Evolutionary conservation across 2,888 invertebrate species (phyloP), one percentile per base, ranked within the genome.

Genomic region (Caenorhabditis becei): DNA sequence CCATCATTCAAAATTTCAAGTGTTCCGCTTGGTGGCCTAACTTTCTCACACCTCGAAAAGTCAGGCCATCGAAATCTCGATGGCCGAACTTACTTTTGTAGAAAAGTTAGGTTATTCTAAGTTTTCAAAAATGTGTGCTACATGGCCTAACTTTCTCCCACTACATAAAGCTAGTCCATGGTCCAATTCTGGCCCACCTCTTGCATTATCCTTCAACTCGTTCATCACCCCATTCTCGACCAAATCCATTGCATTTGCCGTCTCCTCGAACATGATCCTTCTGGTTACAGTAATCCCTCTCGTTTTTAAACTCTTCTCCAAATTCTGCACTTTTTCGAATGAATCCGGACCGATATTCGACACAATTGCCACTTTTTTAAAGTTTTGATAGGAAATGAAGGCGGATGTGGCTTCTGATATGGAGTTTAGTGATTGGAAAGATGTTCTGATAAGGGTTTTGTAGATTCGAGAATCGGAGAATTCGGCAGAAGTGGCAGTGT

Each of bases 391-490:
- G 14, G 69, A 53, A n/a, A 87, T 51, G 37, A 83, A 86, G 3
- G 83, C 77, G 1, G 82, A 74, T 11, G 82, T 83, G 5, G 84
- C 82, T 8, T 83, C 83, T 14, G 83, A 81, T 16, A 84, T 70
- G 2, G 80, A 61, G 56, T 66, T 78, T 7, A 79, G 59, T 5
- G 84, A 78, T 49, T 84, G 80, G 61, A 83, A 67, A 0, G 82
- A 80, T 14, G 75, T 67, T 24, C 82, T 37, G 0, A 82, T 75
- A 28, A 90, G 75, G 1, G 90, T 90, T 71, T 88, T 87, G 85
- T 86, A 85, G 83, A 88, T 71, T 66, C 58, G 32, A n/a, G 89
- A 87, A 65, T 88, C 88, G 14, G 88, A 80, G 54, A 89, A 87
- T 32, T 86, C 83, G 18, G 85, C 77, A 10, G 85, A 65, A 1